Conservation (phyloP, 1,140 invertebrate genomes). For the Alviniconcha marisindica region DNA sequence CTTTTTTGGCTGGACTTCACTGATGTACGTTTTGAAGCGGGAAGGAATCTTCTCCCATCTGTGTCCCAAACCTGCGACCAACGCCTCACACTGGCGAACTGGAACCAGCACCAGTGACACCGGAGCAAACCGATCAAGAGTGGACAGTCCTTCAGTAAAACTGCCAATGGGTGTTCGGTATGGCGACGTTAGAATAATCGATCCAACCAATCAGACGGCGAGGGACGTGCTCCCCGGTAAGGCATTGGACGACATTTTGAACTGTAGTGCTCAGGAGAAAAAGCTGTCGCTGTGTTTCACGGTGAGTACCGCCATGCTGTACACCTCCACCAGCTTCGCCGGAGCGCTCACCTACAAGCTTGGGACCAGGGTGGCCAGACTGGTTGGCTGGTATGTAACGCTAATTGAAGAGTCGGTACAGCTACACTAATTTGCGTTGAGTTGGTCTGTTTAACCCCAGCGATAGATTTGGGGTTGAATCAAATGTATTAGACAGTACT, state of each 20-base stretch:
- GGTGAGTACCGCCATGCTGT: conserved; percentile 52
- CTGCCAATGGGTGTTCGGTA: no score
- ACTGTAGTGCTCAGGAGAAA: conserved; percentile 50
- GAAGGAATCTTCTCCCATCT: conserved; percentile 15
- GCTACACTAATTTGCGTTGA: no score
- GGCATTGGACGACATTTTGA: no score
- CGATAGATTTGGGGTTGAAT: no score
- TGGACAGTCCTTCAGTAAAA: no score
- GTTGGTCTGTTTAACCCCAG: no score
- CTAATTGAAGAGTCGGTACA: no score
- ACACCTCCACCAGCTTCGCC: conserved; percentile 39
- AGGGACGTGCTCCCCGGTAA: no score
- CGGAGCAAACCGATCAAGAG: background rate
- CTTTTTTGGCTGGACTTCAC: conserved; percentile 22
- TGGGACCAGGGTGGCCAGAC: conserved; percentile 49
- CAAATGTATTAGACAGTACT: no score
- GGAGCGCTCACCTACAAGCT: conserved; percentile 45
- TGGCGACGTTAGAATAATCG: no score
- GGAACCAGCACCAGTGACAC: background rate
- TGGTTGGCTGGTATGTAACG: conserved; percentile 23
- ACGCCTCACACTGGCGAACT: background rate
- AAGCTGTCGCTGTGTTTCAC: conserved; percentile 56
- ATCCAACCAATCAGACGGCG: background rate
- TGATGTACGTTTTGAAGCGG: conserved; percentile 20
- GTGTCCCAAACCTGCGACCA: background rate